Evolutionary conservation across 2,888 invertebrate species (phyloP).

Genomic region (Charanyca ferruginea): DNA sequence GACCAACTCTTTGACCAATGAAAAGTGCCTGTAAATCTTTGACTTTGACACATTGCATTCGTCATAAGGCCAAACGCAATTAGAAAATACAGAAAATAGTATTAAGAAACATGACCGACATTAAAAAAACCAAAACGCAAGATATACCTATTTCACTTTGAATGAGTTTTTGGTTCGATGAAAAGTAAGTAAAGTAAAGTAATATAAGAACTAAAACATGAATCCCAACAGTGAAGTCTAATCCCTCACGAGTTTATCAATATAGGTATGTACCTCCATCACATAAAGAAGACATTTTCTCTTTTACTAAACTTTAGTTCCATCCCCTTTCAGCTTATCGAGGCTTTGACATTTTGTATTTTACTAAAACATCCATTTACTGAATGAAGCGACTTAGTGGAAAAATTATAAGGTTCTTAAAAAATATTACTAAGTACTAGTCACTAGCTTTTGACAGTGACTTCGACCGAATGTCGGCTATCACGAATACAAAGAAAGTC

Average conservation of each 20-base stretch:
- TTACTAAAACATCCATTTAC: constrained; percentile 32
- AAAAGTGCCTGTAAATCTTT: too few species aligned
- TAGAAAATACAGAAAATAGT: too few species aligned
- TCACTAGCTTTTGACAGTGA: too few species aligned
- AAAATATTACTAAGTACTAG: too few species aligned
- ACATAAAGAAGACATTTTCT: constrained; percentile 34
- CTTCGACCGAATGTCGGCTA: too few species aligned
- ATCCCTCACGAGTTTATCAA: constrained; percentile 33
- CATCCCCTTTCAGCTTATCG: constrained; percentile 46
- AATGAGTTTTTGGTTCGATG: constrained; percentile 4
- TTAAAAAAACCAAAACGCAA: neutral
- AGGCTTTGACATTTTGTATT: constrained; percentile 45
- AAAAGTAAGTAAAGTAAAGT: constrained; percentile 24
- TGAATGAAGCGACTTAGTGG: neutral
- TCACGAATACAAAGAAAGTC: too few species aligned
- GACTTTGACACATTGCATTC: too few species aligned
- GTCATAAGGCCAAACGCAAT: too few species aligned
- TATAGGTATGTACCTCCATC: constrained; percentile 35
- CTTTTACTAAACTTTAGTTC: constrained; percentile 35
- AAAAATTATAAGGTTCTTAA: too few species aligned
- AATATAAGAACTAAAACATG: constrained; percentile 37
- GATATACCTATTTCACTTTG: neutral
- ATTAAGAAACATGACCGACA: neutral
- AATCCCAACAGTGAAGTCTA: constrained; percentile 5
- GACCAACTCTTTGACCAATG: too few species aligned